Conservation (phyloP, 2,797 vertebrate species). For the Amniataba percoides region DNA sequence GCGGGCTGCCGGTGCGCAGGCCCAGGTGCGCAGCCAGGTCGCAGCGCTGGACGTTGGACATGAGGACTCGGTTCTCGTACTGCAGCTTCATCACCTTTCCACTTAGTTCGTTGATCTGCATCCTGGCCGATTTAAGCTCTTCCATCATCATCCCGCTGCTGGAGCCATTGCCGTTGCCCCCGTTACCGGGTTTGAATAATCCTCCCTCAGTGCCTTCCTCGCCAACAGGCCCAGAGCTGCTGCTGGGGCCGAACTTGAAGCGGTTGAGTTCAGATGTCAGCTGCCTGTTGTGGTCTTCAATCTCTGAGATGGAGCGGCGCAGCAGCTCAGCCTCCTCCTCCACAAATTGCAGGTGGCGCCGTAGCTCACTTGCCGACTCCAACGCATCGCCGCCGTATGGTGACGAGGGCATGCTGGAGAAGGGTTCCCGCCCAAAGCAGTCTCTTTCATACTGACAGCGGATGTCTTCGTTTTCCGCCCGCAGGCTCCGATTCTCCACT, state of each 20-base stretch:
- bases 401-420: conserved; percentile 94
- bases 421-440: conserved; percentile 91
- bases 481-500: conserved; percentile 96
- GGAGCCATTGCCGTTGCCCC: conserved; percentile 59
- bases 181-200: conserved; percentile 73
- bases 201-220: conserved; percentile 65
- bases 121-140: conserved; percentile 92
- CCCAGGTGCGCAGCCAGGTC: conserved; percentile 93
- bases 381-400: conserved; percentile 90
- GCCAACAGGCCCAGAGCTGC: conserved; percentile 67
- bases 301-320: conserved; percentile 95
- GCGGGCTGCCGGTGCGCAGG: conserved; percentile 88
- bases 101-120: conserved; percentile 95
- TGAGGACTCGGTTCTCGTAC: conserved; percentile 95
- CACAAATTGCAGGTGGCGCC: conserved; percentile 97
- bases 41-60: conserved; percentile 94
- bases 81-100: conserved; percentile 97
- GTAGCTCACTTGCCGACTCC: conserved; percentile 93
- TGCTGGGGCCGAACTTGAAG: conserved; percentile 92
- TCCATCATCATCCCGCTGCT: conserved; percentile 86
- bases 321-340: conserved; percentile 97
- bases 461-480: conserved; percentile 96
- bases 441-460: conserved; percentile 94
- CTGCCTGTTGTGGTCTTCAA: conserved; percentile 97
- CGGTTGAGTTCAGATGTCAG: conserved; percentile 94